Evolutionary conservation across 2,888 invertebrate genomes (phyloP).

Genomic region (Neocrepidodera transversa): DNA sequence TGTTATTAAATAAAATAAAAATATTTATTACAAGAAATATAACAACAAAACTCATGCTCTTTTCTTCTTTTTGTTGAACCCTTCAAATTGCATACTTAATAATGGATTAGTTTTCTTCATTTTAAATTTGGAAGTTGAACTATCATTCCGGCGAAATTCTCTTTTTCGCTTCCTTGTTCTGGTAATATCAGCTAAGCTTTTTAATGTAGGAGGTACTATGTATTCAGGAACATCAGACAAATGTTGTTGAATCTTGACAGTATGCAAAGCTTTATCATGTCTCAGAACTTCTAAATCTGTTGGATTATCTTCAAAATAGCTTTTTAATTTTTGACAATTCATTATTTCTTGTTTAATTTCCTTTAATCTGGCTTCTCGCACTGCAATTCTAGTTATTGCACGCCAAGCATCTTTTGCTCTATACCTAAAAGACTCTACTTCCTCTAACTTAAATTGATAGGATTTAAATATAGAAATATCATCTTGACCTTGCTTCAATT

Average conservation of each 20-base stretch:
- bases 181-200: conserved; percentile 67
- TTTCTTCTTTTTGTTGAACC: conserved; percentile 62
- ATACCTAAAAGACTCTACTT: conserved; percentile 96
- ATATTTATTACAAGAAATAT: background rate
- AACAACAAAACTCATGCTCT: background rate
- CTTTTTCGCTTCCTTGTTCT: conserved; percentile 50
- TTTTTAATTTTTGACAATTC: conserved; percentile 90
- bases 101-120: conserved; percentile 73
- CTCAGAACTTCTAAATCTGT: conserved; percentile 83
- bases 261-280: conserved; percentile 85
- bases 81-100: conserved; percentile 70
- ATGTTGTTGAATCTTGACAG: conserved; percentile 83
- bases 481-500: conserved; percentile 72
- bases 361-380: conserved; percentile 91
- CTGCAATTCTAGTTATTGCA: conserved; percentile 91
- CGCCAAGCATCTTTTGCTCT: conserved; percentile 94
- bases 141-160: conserved; percentile 48
- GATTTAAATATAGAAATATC: conserved; percentile 73
- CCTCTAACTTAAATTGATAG: conserved; percentile 93
- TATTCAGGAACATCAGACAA: conserved; percentile 93
- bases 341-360: conserved; percentile 95
- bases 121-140: conserved; percentile 58
- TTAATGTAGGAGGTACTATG: conserved; percentile 80
- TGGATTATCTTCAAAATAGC: conserved; percentile 93
- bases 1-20: background rate